Conservation (phyloP, 1,140 invertebrate species). For the Neoseiulus cucumeris region DNA sequence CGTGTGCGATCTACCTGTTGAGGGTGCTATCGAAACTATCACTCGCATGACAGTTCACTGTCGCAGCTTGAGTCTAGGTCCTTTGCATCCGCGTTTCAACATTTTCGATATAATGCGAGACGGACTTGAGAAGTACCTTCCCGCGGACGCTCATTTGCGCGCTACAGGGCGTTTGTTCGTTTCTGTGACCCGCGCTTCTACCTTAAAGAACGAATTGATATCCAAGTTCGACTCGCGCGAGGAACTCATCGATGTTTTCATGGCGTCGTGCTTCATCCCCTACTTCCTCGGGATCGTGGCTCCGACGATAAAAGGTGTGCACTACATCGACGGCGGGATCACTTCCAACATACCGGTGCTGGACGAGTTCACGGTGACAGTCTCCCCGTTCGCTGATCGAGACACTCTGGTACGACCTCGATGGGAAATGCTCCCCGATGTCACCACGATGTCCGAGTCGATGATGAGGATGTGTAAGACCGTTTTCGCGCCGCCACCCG, state of each 20-base stretch:
- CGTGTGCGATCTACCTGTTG: slow-evolving; percentile 74
- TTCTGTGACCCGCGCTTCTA: slow-evolving; percentile 67
- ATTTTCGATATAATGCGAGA: slow-evolving; percentile 66
- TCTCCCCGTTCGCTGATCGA: slow-evolving; percentile 79
- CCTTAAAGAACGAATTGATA: slow-evolving; percentile 83
- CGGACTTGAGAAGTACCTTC: slow-evolving; percentile 60
- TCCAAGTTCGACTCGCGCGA: slow-evolving; percentile 73
- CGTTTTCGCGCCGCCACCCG: slow-evolving; percentile 50
- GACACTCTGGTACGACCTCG: slow-evolving; percentile 93
- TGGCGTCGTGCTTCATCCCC: slow-evolving; percentile 58
- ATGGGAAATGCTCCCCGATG: background rate
- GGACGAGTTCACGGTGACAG: slow-evolving; percentile 85
- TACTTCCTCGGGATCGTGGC: slow-evolving; percentile 82
- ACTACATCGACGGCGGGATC: slow-evolving; percentile 91
- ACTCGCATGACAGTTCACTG: slow-evolving; percentile 65
- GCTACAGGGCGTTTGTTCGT: slow-evolving; percentile 78
- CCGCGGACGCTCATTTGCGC: slow-evolving; percentile 68
- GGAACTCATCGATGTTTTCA: slow-evolving; percentile 38
- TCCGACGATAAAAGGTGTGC: slow-evolving; percentile 62
- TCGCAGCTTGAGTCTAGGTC: slow-evolving; percentile 59
- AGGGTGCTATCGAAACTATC: slow-evolving; percentile 55
- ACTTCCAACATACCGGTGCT: slow-evolving; percentile 82
- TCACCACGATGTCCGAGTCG: background rate
- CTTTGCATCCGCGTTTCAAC: slow-evolving; percentile 86
- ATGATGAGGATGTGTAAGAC: background rate